Evolutionary conservation across 2,113 vertebrate species (phyloP).

Genomic region (Capra hircus): DNA sequence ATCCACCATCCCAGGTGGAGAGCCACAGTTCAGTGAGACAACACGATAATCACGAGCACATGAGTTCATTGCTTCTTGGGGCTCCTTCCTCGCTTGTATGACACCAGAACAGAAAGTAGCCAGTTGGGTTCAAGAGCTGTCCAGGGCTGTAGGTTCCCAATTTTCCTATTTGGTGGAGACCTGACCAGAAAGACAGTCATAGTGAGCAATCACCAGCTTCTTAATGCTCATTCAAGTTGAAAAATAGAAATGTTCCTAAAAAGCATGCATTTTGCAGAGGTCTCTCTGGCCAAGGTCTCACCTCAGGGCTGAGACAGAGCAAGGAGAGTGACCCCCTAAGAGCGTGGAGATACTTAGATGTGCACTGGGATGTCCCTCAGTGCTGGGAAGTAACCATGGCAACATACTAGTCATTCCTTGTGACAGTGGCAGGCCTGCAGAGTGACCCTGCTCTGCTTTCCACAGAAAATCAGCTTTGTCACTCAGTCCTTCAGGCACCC

Average conservation of each 20-base stretch:
- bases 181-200: background rate
- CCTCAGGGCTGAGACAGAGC: background rate
- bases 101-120: background rate
- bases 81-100: background rate
- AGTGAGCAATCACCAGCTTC: background rate
- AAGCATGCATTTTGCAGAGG: background rate
- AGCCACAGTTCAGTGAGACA: background rate
- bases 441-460: conserved; percentile 23
- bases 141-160: background rate
- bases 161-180: background rate
- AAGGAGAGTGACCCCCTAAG: background rate
- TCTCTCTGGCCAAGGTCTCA: background rate
- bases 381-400: background rate
- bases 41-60: background rate
- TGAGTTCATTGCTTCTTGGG: background rate
- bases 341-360: background rate
- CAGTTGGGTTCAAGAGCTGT: background rate
- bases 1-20: background rate
- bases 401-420: background rate
- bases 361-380: background rate
- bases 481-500: background rate
- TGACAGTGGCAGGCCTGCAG: background rate
- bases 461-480: conserved; percentile 27
- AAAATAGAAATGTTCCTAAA: conserved; percentile 18
- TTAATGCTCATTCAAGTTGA: background rate